Conservation (phyloP, 2,888 invertebrate genomes). For the Nephrotoma flavescens region DNA sequence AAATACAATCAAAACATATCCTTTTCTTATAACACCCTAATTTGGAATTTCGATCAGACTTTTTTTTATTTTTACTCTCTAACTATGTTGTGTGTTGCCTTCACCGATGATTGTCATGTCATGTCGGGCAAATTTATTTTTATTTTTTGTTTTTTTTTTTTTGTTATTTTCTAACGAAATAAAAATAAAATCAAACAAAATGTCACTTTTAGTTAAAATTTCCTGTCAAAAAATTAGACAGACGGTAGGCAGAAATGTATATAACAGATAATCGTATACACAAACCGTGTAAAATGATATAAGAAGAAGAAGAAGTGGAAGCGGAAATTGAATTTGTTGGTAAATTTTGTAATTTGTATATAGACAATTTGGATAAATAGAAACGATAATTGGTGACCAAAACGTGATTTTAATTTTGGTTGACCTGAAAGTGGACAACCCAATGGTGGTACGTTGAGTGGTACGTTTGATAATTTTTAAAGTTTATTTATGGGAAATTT, state of each 20-base stretch:
- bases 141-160: too few relatives aligned
- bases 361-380: not conserved
- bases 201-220: conserved; percentile 41
- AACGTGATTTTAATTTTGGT: not conserved
- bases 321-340: not conserved
- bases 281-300: not conserved
- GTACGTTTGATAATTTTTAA: too few relatives aligned
- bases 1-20: not conserved
- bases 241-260: conserved; percentile 19
- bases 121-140: not conserved
- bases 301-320: too few relatives aligned
- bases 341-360: not conserved
- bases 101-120: not conserved
- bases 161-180: not conserved
- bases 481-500: too few relatives aligned
- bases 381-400: not conserved
- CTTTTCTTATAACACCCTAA: not conserved
- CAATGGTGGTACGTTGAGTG: too few relatives aligned
- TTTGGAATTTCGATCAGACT: not conserved
- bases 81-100: not conserved
- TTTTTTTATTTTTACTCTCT: not conserved
- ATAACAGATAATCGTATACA: not conserved
- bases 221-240: conserved; percentile 43
- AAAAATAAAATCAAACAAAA: conserved; percentile 8
- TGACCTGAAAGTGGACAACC: not conserved